Evolutionary conservation across 2,888 invertebrate species (phyloP), one percentile per base, ranked within the genome.

Genomic region (Drosophila lutescens): DNA sequence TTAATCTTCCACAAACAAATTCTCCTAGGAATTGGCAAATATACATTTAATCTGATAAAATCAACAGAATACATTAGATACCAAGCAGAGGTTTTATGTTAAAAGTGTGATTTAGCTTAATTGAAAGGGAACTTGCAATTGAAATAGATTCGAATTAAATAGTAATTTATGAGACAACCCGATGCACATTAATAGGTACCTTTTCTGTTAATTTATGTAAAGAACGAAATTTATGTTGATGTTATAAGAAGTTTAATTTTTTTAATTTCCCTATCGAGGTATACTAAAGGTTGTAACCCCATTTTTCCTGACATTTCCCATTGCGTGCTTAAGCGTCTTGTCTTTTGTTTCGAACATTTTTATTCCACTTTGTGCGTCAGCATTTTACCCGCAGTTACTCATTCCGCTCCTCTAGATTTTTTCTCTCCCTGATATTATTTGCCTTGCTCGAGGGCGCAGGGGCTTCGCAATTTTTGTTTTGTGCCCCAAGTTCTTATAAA

Each of bases 311-410:
- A 17, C 43, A 65, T 74, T 61, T 69, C 56, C 50, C 59, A 67
- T 77, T 75, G 87, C 86, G 80, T 83, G 82, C 74, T 81, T 85
- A 77, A 79, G 70, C 77, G 62, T 66, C 72, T 76, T 77, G 70
- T 83, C 75, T 86, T 86, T 80, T 78, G 76, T 86, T 69, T 78
- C 74, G 58, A 86, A 67, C 82, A 74, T 74, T 82, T 67, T 77
- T 82, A 78, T 78, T 60, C 44, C 50, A 49, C 55, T 43, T 57
- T 56, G 51, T 59, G 62, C 44, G 61, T 69, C 70, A 80, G 65
- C 55, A 49, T 68, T 66, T 71, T 17, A 15, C 56, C 60, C 54
- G 62, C 61, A 61, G 55, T 65, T 62, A 78, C 54, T 65, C 58
- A 61, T 67, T 62, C 50, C 53, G 13, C 7, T 12, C 8, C 34